A percentile compares a stretch with the other conserved stretches of the same genome.
Evolutionary conservation across 2,888 invertebrate genomes (phyloP).

Genomic region (Athalia circularis): DNA sequence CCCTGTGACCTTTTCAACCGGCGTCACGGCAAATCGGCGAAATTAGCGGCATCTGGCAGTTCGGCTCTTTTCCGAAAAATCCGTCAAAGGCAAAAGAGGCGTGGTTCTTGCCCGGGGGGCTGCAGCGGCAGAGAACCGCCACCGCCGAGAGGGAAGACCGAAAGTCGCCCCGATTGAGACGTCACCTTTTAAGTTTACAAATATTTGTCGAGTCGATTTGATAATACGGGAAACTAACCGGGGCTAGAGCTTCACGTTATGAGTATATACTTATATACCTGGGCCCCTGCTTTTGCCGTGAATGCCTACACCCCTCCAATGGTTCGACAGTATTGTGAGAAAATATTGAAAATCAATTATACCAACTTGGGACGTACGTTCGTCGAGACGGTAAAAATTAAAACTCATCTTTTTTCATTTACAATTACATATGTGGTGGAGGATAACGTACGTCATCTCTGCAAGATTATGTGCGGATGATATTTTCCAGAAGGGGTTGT

Average conservation of each 20-base stretch:
- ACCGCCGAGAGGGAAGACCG: slow-evolving; percentile 13
- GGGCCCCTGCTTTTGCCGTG: neutral
- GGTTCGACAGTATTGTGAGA: neutral
- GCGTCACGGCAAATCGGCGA: slow-evolving; percentile 66
- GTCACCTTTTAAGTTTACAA: slow-evolving; percentile 60
- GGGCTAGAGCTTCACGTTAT: neutral
- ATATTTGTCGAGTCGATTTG: slow-evolving; percentile 58
- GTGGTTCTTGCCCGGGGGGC: slow-evolving; percentile 41
- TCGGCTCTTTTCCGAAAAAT: slow-evolving; percentile 46
- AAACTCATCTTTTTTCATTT: too few species aligned
- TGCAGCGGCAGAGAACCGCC: neutral
- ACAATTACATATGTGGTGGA: too few species aligned
- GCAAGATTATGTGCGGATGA: too few species aligned
- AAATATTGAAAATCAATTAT: neutral
- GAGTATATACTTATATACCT: neutral
- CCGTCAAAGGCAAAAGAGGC: slow-evolving; percentile 43
- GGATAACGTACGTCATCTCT: too few species aligned
- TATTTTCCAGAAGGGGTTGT: neutral
- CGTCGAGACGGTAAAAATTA: too few species aligned
- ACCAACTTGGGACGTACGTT: too few species aligned
- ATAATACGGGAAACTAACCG: slow-evolving; percentile 7
- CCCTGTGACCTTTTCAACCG: slow-evolving; percentile 50
- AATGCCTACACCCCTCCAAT: neutral
- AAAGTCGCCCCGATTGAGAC: slow-evolving; percentile 53
- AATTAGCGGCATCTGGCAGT: slow-evolving; percentile 66